Evolutionary conservation across 2,113 vertebrate species (phyloP).

Genomic region (Gymnocephalus cernua): DNA sequence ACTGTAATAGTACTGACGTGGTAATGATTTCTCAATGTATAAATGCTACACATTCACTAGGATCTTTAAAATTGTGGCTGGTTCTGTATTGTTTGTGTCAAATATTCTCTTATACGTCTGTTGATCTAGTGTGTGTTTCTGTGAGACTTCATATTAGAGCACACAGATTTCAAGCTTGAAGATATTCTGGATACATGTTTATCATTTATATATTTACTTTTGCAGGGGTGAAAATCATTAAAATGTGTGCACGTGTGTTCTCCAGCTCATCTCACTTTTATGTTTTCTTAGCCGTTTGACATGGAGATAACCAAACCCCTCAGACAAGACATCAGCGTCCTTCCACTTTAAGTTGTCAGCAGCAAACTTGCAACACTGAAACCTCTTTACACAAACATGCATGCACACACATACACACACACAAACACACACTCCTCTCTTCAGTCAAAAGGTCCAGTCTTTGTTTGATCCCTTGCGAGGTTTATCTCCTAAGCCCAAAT

Average conservation of each 20-base stretch:
- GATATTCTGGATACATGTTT: not conserved
- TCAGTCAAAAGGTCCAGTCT: conserved; percentile 58
- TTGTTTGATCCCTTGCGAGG: conserved; percentile 75
- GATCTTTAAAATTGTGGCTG: not conserved
- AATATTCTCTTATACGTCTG: not conserved
- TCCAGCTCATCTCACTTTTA: conserved; percentile 47
- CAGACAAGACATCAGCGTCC: conserved; percentile 45
- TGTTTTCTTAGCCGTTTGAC: conserved; percentile 49
- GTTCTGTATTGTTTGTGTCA: not conserved
- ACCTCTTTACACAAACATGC: conserved; percentile 37
- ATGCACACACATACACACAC: not conserved
- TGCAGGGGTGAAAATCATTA: conserved; percentile 24
- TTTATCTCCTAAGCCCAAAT: conserved; percentile 78
- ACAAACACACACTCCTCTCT: conserved; percentile 33
- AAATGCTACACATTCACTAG: not conserved
- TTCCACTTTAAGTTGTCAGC: conserved; percentile 57
- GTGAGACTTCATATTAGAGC: not conserved
- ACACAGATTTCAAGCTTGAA: not conserved
- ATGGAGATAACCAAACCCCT: conserved; percentile 59
- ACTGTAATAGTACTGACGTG: too few relatives aligned
- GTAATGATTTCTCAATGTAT: not conserved
- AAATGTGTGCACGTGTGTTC: conserved; percentile 11
- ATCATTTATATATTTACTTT: conserved; percentile 13
- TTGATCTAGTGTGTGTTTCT: not conserved
- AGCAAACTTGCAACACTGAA: conserved; percentile 57